These are phyloP conservation scores for Platysternon megacephalum DNA, from an alignment of 2,113 vertebrate genomes.

Conservation along the genomic window DNA sequence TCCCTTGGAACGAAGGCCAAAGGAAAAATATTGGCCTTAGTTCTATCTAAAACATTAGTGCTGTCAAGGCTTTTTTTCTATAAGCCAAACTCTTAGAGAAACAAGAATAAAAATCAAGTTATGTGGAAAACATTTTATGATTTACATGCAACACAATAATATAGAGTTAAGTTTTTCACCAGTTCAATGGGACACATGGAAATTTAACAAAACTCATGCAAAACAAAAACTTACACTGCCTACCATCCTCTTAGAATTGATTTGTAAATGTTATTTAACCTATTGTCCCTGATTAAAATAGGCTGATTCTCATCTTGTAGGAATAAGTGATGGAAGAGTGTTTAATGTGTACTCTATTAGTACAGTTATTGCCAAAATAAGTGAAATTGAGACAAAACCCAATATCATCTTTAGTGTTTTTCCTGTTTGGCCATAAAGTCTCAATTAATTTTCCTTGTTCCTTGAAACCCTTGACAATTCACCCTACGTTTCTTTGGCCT, in stretches of 20 bases:
- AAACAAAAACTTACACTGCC: background rate
- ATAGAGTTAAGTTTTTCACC: background rate
- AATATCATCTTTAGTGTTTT: background rate
- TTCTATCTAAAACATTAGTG: background rate
- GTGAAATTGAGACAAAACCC: too few relatives aligned
- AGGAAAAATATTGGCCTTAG: background rate
- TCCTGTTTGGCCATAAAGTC: background rate
- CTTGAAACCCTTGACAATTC: background rate
- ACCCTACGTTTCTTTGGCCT: background rate
- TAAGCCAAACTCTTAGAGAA: background rate
- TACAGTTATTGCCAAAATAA: background rate
- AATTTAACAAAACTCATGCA: background rate
- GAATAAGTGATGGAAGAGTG: background rate
- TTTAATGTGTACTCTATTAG: rapidly evolving
- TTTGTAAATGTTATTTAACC: background rate
- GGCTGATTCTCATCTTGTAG: background rate
- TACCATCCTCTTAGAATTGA: background rate
- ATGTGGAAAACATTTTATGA: background rate
- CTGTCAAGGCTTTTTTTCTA: background rate
- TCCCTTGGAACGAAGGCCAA: background rate
- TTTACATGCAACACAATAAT: background rate
- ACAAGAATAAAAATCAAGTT: background rate
- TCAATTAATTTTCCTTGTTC: background rate
- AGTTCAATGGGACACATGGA: background rate
- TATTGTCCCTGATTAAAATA: background rate